phyloP scores from a whole-genome alignment of 1,140 invertebrate species.

The Lepidurus packardi region DNA sequence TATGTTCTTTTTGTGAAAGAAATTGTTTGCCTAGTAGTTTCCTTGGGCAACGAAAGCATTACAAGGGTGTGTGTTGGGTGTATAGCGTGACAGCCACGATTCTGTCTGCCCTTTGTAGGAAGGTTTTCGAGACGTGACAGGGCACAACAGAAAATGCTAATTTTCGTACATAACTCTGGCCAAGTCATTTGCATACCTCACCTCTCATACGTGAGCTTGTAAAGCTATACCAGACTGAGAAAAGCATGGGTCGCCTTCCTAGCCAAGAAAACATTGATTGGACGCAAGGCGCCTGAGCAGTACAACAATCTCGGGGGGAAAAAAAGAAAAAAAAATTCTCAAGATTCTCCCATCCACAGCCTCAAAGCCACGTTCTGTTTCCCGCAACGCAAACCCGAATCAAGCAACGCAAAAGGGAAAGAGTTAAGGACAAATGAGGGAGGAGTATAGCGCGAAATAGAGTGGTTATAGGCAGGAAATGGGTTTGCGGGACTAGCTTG shows the following conservation, averaged over 20 bases:
- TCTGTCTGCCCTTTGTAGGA: not conserved
- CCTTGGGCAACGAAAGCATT: not conserved
- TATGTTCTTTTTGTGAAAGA: too few relatives aligned
- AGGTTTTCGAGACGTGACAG: not conserved
- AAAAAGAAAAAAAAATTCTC: too few relatives aligned
- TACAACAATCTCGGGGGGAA: not conserved
- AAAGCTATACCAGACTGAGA: not conserved
- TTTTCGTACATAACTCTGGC: not conserved
- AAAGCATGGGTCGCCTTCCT: not conserved
- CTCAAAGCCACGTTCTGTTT: too few relatives aligned
- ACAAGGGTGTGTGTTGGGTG: not conserved
- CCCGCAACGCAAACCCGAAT: too few relatives aligned
- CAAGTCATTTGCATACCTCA: slow-evolving; percentile 2
- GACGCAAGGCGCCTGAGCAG: slow-evolving; percentile 15
- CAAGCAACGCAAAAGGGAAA: too few relatives aligned
- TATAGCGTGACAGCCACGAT: slow-evolving; percentile 13
- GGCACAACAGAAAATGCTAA: slow-evolving; percentile 1
- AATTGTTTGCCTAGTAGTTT: too few relatives aligned
- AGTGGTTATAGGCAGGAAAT: not conserved
- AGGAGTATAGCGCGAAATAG: not conserved
- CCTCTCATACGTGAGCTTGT: not conserved
- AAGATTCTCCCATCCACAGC: too few relatives aligned
- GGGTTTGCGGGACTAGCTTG: not conserved
- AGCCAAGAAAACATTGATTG: slow-evolving; percentile 22
- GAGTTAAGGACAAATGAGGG: not conserved